These are phyloP conservation scores for Penaeus indicus DNA, from an alignment of 1,140 invertebrate genomes.

Conservation along the genomic window DNA sequence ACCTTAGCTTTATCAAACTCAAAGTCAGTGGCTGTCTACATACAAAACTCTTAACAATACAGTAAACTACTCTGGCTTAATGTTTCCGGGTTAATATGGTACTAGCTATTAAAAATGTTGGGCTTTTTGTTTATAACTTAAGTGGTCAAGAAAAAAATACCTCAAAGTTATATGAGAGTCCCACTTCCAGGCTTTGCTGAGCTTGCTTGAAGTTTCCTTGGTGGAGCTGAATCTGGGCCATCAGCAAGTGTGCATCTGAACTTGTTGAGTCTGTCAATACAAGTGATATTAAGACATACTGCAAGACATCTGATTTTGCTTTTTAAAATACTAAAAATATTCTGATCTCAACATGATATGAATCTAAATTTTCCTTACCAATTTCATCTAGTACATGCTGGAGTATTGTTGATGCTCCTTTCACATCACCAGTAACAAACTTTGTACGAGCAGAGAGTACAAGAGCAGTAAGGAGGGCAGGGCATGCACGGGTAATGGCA, in stretches of 20 bases:
- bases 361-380: slow-evolving; percentile 41
- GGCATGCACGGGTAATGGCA: slow-evolving; percentile 83
- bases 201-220: slow-evolving; percentile 84
- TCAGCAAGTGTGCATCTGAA: slow-evolving; percentile 86
- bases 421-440: slow-evolving; percentile 82
- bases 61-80: background rate
- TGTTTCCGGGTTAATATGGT: background rate
- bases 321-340: background rate
- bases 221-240: slow-evolving; percentile 85
- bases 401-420: slow-evolving; percentile 77
- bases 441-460: slow-evolving; percentile 85
- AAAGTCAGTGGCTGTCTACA: background rate
- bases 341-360: background rate
- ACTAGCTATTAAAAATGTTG: background rate
- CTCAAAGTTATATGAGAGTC: slow-evolving; percentile 91
- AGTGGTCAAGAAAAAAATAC: slow-evolving; percentile 69
- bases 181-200: slow-evolving; percentile 84
- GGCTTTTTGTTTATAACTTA: background rate
- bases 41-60: background rate
- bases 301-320: background rate
- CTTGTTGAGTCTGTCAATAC: slow-evolving; percentile 78
- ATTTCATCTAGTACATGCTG: slow-evolving; percentile 80
- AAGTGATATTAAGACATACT: background rate
- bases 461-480: slow-evolving; percentile 82
- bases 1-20: background rate